Evolutionary conservation across 92 coral and sea anemone species (phyloP), one percentile per base, ranked within the genome.

Genomic region (Siderastrea siderea): DNA sequence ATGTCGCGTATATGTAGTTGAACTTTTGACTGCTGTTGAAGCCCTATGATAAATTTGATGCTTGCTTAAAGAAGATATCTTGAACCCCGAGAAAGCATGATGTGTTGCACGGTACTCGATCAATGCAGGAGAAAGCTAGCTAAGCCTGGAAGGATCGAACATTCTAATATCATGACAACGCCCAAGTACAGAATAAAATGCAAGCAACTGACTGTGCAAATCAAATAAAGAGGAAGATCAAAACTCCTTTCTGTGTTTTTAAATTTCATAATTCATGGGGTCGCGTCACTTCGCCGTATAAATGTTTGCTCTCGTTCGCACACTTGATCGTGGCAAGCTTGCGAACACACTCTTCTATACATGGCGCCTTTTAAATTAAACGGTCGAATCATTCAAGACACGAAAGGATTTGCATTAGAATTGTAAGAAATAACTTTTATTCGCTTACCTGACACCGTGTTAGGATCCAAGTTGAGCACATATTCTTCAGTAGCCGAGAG

Each of bases 401-500:
- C 17, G 60, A 26, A 78, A 47, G 53, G 17, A 16, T 52, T 80
- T 44, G 14, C 17, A 53, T 16, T 12, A 17, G 26, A 74, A 48
- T 14, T 2, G 26, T 13, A 15, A 14, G 3, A 16, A 61, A 61
- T 61, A 61, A 7, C 0, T 61, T 26, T 72, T n/a, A 3, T 59
- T 7, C 43, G 45, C 93, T 93, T 87, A 95, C 98, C 88, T 49
- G 90, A 58, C 13, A 95, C 96, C 1, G 83, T 57, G n/a, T 77
- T 85, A 12, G 96, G 98, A 68, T 95, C 96, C 14, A 95, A 72
- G 81, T 95, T 93, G 43, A 95, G 75, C 5, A 95, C 98, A 58
- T 95, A 95, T 7, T 95, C 93, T 51, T 95, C 98, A 14, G 96
- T 94, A 19, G 87, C 91, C 1, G 91, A 72, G 0, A 92, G 91